A percentile compares a stretch with the other conserved stretches of the same genome.
Conservation (phyloP, 2,113 vertebrate species). For the Bungarus multicinctus region DNA sequence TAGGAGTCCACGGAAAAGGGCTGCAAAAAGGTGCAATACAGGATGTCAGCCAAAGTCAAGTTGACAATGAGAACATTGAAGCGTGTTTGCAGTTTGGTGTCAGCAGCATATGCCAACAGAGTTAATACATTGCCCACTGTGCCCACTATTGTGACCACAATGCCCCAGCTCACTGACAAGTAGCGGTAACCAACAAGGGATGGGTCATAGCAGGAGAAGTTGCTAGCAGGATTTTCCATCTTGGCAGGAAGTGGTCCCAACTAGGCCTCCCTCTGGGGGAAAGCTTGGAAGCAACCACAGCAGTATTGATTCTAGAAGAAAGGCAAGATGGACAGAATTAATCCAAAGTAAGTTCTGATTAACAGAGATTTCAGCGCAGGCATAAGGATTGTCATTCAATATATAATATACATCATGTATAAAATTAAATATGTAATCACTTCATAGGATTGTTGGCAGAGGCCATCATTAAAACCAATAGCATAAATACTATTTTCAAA, state of each 20-base stretch:
- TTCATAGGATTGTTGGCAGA: not conserved
- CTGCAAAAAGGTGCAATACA: slow-evolving; percentile 83
- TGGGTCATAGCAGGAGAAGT: slow-evolving; percentile 79
- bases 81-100: slow-evolving; percentile 74
- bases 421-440: not conserved
- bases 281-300: not conserved
- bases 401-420: not conserved
- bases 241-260: not conserved
- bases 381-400: not conserved
- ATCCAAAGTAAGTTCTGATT: not conserved
- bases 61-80: slow-evolving; percentile 87
- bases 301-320: not conserved
- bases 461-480: not conserved
- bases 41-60: slow-evolving; percentile 78
- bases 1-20: slow-evolving; percentile 84
- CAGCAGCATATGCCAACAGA: slow-evolving; percentile 73
- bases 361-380: not conserved
- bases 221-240: slow-evolving; percentile 47
- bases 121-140: slow-evolving; percentile 83
- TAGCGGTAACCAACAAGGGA: slow-evolving; percentile 79
- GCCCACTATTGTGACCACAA: slow-evolving; percentile 72
- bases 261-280: not conserved
- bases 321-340: not conserved
- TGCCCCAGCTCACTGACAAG: slow-evolving; percentile 79
- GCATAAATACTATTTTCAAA: not conserved